A percentile compares a stretch with the other conserved stretches of the same genome.
phyloP scores from a whole-genome alignment of 2,113 vertebrate genomes.

The Elephas maximus region DNA sequence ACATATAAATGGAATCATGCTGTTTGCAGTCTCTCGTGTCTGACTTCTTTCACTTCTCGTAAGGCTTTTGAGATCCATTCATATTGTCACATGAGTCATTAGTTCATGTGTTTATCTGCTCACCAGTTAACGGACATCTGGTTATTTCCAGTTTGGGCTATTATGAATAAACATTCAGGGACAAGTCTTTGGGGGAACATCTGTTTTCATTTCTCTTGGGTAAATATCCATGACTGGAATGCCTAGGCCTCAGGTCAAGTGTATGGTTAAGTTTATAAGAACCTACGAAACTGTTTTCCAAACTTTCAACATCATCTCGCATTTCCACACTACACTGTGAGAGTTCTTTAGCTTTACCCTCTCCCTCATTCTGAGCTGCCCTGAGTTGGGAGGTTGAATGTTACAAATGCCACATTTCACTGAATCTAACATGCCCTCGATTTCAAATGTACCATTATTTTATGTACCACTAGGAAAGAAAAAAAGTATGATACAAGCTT shows the following conservation, averaged over 20 bases:
- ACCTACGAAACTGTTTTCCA: neutral
- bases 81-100: neutral
- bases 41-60: neutral
- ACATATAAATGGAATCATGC: neutral
- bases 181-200: neutral
- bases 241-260: neutral
- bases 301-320: neutral
- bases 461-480: constrained; percentile 46
- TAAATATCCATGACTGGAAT: neutral
- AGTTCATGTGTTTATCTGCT: too few relatives aligned
- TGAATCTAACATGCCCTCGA: neutral
- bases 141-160: neutral
- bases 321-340: neutral
- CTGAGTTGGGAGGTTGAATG: neutral
- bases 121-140: neutral
- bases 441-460: constrained; percentile 54
- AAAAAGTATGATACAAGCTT: constrained; percentile 1
- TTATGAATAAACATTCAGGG: neutral
- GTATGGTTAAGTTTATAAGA: neutral
- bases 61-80: neutral
- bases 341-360: neutral
- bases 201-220: neutral
- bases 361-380: neutral
- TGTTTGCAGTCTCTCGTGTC: neutral
- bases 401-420: neutral